Conservation (phyloP, 2,113 vertebrate genomes). For the Sebastes schlegelii region DNA sequence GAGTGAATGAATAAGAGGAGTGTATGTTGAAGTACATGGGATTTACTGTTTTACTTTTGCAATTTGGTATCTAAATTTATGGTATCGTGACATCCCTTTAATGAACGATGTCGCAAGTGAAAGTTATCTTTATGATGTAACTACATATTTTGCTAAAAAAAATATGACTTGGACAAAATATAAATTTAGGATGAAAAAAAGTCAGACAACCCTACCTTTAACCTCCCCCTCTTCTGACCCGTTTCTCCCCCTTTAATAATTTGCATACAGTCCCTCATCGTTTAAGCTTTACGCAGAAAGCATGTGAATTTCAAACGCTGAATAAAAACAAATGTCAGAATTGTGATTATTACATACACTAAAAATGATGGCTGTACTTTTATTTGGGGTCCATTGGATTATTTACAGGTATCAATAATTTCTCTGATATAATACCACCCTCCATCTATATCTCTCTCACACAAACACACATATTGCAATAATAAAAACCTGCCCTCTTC, state of each 20-base stretch:
- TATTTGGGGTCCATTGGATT: not conserved
- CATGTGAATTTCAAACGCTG: not conserved
- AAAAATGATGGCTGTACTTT: not conserved
- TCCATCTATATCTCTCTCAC: not conserved
- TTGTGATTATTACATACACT: not conserved
- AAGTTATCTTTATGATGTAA: not conserved
- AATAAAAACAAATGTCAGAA: not conserved
- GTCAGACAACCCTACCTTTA: not conserved
- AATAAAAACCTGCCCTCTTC: constrained; percentile 48
- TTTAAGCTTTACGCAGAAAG: not conserved
- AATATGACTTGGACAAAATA: not conserved
- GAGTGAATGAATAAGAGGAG: too few species aligned
- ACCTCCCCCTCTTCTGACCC: not conserved
- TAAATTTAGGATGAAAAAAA: not conserved
- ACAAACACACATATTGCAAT: constrained; percentile 33
- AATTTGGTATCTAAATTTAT: too few species aligned
- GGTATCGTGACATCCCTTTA: too few species aligned
- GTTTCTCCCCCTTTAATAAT: not conserved
- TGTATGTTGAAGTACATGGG: too few species aligned
- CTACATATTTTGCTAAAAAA: not conserved
- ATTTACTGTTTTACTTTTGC: too few species aligned
- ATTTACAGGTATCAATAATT: not conserved
- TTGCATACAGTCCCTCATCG: not conserved
- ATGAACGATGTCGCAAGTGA: not conserved
- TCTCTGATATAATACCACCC: not conserved